A percentile compares a stretch with the other conserved stretches of the same genome.
Conservation (phyloP, 2,797 vertebrate species). For the Chelon labrosus region DNA sequence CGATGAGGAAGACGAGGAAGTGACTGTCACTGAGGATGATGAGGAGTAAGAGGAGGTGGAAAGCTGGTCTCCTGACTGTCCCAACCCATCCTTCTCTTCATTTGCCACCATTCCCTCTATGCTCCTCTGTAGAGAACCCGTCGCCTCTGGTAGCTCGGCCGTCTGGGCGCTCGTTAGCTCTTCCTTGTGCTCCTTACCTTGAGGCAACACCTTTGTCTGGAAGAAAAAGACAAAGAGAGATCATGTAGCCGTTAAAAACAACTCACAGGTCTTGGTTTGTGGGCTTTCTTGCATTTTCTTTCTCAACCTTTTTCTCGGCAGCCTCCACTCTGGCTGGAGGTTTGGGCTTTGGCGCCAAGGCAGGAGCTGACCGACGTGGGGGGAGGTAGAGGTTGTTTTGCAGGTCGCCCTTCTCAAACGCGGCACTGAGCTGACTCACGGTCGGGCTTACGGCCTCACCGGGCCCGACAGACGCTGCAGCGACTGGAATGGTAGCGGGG, state of each 20-base stretch:
- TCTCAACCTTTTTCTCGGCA: constrained; percentile 78
- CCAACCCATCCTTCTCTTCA: constrained; percentile 47
- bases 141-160: constrained; percentile 54
- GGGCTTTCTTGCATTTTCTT: constrained; percentile 11
- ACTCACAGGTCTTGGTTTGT: background rate
- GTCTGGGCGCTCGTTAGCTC: constrained; percentile 45
- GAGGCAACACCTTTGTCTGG: constrained; percentile 62
- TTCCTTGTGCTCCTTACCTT: constrained; percentile 55
- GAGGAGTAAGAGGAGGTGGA: constrained; percentile 60
- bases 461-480: constrained; percentile 68
- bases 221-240: constrained; percentile 15
- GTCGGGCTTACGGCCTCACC: constrained; percentile 94
- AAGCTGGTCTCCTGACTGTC: constrained; percentile 59
- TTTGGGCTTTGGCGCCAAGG: constrained; percentile 79
- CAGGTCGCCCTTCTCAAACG: constrained; percentile 91
- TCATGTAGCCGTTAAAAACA: background rate
- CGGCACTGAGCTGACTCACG: constrained; percentile 95
- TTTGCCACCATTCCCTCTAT: constrained; percentile 51
- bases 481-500: background rate
- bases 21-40: constrained; percentile 46
- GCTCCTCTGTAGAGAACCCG: constrained; percentile 27
- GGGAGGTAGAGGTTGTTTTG: constrained; percentile 89
- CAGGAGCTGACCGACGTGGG: constrained; percentile 74
- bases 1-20: constrained; percentile 52
- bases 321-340: constrained; percentile 68